These are phyloP conservation scores for Sarcophaga caerulescens DNA, from an alignment of 2,888 invertebrate genomes.

Conservation along the genomic window DNA sequence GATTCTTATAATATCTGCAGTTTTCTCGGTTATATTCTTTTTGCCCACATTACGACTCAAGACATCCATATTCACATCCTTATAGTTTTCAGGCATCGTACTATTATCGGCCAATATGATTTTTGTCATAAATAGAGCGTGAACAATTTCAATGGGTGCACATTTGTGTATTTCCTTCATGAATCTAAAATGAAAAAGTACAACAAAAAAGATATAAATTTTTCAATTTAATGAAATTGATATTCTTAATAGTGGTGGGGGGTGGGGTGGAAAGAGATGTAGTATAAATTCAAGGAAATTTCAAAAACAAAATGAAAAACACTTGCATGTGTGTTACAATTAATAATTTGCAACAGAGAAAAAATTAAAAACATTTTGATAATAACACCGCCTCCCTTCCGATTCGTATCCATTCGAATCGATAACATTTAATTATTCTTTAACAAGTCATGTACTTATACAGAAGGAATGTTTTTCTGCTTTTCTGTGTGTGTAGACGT, in stretches of 20 bases:
- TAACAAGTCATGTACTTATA: neutral
- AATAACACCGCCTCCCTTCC: neutral
- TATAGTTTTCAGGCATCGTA: conserved; percentile 81
- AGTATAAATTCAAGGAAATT: too few relatives aligned
- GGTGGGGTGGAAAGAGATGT: too few relatives aligned
- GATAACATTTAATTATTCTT: too few relatives aligned
- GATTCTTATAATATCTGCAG: conserved; percentile 72
- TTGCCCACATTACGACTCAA: conserved; percentile 73
- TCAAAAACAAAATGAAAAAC: neutral
- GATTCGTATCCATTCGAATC: too few relatives aligned
- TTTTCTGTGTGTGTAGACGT: neutral
- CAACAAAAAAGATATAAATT: neutral
- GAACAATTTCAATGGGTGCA: conserved; percentile 81
- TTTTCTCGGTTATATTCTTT: conserved; percentile 70
- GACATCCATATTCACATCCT: conserved; percentile 80
- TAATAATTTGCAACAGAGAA: neutral
- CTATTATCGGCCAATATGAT: conserved; percentile 82
- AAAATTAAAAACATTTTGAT: neutral
- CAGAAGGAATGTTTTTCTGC: neutral
- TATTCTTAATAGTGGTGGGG: too few relatives aligned
- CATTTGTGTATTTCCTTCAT: conserved; percentile 80
- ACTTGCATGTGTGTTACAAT: neutral
- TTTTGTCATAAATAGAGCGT: conserved; percentile 82
- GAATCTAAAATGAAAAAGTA: conserved; percentile 73
- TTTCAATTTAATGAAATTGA: too few relatives aligned